Percentiles rank a stretch among this genome's conserved stretches.
phyloP scores from a whole-genome alignment of 1,140 invertebrate species.

The Drosophila pallidifrons region DNA sequence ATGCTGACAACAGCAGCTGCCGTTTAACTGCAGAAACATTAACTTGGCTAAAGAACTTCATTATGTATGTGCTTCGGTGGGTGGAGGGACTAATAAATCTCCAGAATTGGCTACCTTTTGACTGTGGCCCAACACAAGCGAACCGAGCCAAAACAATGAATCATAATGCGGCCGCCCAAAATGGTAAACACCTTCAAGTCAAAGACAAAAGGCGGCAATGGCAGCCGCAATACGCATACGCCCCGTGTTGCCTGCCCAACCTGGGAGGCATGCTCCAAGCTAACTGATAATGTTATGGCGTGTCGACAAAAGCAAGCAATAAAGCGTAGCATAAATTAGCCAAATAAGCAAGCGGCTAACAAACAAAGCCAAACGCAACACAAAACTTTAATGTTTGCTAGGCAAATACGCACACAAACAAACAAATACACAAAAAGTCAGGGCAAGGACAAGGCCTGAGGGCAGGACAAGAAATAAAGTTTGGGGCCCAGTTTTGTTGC shows the following conservation, averaged over 20 bases:
- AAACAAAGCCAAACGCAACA: conserved; percentile 55
- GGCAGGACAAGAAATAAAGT: conserved; percentile 18
- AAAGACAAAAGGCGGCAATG: conserved; percentile 20
- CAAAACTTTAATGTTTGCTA: conserved; percentile 79
- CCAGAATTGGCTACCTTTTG: conserved; percentile 71
- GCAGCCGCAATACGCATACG: conserved; percentile 41
- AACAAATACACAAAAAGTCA: conserved; percentile 6
- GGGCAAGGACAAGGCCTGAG: conserved; percentile 6
- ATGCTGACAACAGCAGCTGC: conserved; percentile 36
- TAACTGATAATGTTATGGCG: conserved; percentile 72
- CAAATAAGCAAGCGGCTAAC: conserved; percentile 62
- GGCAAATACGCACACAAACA: conserved; percentile 55
- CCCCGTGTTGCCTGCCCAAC: conserved; percentile 27
- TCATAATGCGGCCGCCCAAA: conserved; percentile 59
- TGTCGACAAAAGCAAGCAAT: conserved; percentile 76
- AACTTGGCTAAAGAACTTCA: conserved; percentile 75
- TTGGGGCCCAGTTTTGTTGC: conserved; percentile 25
- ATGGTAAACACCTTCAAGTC: conserved; percentile 39
- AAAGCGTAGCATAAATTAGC: conserved; percentile 81
- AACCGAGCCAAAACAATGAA: conserved; percentile 57
- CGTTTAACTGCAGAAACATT: conserved; percentile 63
- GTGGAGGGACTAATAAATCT: conserved; percentile 63
- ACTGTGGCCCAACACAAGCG: conserved; percentile 42
- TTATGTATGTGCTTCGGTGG: conserved; percentile 38
- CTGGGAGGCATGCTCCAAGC: conserved; percentile 33